Percentiles rank a stretch among this genome's conserved stretches.
These are phyloP conservation scores for Chrysocyon brachyurus DNA, from an alignment of 2,797 vertebrate species.

Conservation along the genomic window DNA sequence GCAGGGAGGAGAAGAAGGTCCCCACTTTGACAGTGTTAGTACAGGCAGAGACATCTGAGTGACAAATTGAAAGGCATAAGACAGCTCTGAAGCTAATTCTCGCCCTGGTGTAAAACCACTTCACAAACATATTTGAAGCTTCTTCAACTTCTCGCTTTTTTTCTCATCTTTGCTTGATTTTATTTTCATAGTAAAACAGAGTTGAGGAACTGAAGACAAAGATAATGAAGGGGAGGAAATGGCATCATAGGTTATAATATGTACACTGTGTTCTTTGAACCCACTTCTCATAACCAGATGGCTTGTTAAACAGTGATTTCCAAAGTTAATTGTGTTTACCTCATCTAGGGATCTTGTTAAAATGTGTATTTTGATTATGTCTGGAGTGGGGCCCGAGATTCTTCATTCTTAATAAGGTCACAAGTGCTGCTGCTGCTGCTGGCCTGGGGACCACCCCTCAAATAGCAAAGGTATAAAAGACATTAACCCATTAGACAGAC, in stretches of 20 bases:
- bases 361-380: conserved; percentile 33
- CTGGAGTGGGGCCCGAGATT: conserved; percentile 34
- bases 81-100: conserved; percentile 82
- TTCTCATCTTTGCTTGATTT: conserved; percentile 83
- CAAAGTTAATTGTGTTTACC: conserved; percentile 6
- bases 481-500: background rate
- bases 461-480: background rate
- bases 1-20: conserved; percentile 75
- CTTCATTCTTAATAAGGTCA: background rate
- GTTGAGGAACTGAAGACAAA: conserved; percentile 60
- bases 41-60: conserved; percentile 81
- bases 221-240: conserved; percentile 76
- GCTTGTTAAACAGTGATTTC: conserved; percentile 40
- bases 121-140: conserved; percentile 82
- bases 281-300: background rate
- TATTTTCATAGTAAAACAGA: conserved; percentile 80
- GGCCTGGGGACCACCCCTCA: background rate
- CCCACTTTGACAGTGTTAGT: conserved; percentile 64
- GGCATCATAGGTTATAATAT: conserved; percentile 73
- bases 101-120: conserved; percentile 80
- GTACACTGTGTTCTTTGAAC: background rate
- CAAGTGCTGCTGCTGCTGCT: background rate
- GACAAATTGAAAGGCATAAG: conserved; percentile 79
- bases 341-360: conserved; percentile 47
- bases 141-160: conserved; percentile 83